Conservation (phyloP, 2,113 vertebrate species). For the Aspidoscelis tigris region DNA sequence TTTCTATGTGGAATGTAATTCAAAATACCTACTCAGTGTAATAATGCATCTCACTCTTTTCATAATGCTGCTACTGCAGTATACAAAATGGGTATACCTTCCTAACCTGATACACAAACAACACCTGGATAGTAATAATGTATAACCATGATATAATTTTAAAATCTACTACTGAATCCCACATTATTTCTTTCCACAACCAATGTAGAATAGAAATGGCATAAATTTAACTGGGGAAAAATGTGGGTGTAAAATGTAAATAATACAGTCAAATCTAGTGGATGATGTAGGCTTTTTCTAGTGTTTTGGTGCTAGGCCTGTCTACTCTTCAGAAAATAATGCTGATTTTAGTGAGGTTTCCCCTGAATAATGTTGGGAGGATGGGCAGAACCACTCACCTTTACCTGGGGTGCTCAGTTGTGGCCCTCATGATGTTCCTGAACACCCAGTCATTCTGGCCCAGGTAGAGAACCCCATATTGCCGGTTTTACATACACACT, state of each 20-base stretch:
- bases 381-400: too few species aligned
- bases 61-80: conserved; percentile 21
- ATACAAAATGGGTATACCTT: conserved; percentile 27
- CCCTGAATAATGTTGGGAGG: too few species aligned
- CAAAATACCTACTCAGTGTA: conserved; percentile 60
- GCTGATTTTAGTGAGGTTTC: too few species aligned
- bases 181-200: conserved; percentile 44
- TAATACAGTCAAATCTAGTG: neutral
- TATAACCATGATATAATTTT: conserved; percentile 36
- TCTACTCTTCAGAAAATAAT: too few species aligned
- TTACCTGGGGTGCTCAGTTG: too few species aligned
- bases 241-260: neutral
- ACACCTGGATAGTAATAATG: conserved; percentile 32
- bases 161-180: conserved; percentile 35
- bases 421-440: too few species aligned
- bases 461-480: too few species aligned
- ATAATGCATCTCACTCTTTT: conserved; percentile 68
- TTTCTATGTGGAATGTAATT: conserved; percentile 71
- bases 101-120: conserved; percentile 18
- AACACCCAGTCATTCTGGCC: too few species aligned
- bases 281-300: neutral
- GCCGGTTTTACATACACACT: too few species aligned
- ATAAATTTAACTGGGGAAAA: neutral
- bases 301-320: neutral
- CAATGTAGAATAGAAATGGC: neutral